phyloP scores from a whole-genome alignment of 2,888 invertebrate species.

The Trichopria drosophilae region DNA sequence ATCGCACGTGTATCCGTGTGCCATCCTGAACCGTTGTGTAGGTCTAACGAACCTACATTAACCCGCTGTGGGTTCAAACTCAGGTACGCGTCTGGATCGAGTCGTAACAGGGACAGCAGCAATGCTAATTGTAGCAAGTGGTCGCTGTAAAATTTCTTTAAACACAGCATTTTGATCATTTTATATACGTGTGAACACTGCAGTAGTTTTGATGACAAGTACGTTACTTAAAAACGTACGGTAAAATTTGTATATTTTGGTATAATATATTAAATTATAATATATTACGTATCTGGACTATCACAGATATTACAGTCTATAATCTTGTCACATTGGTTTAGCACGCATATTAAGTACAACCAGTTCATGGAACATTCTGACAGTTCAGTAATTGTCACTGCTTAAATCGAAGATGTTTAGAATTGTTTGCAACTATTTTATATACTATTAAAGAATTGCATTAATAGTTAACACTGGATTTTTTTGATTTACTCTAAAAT shows the following conservation, averaged over 20 bases:
- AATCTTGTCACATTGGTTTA: constrained; percentile 39
- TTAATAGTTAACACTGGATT: too few species aligned
- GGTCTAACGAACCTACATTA: constrained; percentile 58
- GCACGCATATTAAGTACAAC: constrained; percentile 42
- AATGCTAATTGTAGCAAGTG: constrained; percentile 81
- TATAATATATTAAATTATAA: constrained; percentile 6
- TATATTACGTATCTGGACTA: neutral
- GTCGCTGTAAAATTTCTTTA: constrained; percentile 81
- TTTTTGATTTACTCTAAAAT: too few species aligned
- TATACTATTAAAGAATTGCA: too few species aligned
- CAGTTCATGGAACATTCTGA: constrained; percentile 37
- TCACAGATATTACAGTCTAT: constrained; percentile 3
- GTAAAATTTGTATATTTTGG: too few species aligned
- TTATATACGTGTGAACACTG: too few species aligned
- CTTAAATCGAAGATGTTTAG: too few species aligned
- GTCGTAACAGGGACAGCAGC: constrained; percentile 77
- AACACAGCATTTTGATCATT: constrained; percentile 68
- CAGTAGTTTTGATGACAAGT: too few species aligned
- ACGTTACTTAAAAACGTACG: too few species aligned
- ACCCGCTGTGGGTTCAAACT: constrained; percentile 65
- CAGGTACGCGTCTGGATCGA: constrained; percentile 73
- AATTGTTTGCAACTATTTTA: too few species aligned
- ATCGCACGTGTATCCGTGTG: constrained; percentile 63
- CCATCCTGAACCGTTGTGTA: constrained; percentile 73
- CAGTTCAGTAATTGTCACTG: constrained; percentile 1